Conservation (phyloP, 2,113 vertebrate species). For the Lanius ludovicianus region DNA sequence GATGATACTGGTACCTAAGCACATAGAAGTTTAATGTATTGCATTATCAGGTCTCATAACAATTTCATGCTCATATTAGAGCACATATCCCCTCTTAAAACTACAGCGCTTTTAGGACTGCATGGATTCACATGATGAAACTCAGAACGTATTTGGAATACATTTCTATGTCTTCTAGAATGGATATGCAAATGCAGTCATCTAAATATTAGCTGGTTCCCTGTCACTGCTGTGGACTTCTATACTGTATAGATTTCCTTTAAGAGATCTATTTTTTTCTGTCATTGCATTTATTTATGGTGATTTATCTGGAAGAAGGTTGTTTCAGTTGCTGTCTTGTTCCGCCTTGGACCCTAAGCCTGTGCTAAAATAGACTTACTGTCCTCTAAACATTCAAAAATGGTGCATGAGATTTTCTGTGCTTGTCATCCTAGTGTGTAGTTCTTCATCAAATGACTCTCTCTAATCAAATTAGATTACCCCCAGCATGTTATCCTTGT, state of each 20-base stretch:
- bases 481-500: background rate
- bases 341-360: background rate
- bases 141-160: background rate
- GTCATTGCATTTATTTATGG: background rate
- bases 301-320: background rate
- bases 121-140: background rate
- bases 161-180: background rate
- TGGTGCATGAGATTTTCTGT: background rate
- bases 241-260: background rate
- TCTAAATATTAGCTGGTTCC: background rate
- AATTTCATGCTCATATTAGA: background rate
- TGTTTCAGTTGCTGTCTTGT: background rate
- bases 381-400: background rate
- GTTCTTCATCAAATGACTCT: background rate
- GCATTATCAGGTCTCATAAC: background rate
- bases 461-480: slow-evolving; percentile 9
- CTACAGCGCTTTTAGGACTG: background rate
- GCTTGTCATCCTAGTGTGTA: background rate
- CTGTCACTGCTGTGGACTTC: background rate
- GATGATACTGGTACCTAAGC: background rate
- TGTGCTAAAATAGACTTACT: background rate
- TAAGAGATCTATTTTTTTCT: background rate
- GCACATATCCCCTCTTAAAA: background rate
- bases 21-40: background rate
- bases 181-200: background rate